phyloP scores from a whole-genome alignment of 2,888 invertebrate species.

The Ormyrus pomaceus region DNA sequence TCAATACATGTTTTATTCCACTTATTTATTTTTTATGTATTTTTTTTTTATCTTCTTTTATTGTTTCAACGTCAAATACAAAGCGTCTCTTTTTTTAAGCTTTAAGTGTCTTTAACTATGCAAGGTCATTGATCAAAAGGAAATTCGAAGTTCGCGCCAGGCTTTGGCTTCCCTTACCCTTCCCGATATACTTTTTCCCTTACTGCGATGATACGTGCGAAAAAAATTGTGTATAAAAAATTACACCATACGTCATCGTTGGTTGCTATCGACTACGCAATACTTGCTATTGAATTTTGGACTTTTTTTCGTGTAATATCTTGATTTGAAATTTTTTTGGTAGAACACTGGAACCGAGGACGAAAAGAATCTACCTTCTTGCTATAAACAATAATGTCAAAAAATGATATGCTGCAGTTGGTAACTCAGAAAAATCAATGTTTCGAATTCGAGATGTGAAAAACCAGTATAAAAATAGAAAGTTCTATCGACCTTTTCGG shows the following conservation, averaged over 20 bases:
- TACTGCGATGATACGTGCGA: neutral
- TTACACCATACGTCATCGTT: neutral
- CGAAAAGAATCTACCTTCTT: neutral
- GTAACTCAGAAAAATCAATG: neutral
- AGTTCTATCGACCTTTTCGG: slow-evolving; percentile 17
- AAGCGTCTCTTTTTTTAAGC: slow-evolving; percentile 19
- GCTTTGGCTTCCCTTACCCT: neutral
- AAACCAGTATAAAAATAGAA: slow-evolving; percentile 55
- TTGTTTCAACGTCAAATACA: slow-evolving; percentile 34
- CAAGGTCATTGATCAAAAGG: slow-evolving; percentile 19
- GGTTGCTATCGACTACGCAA: neutral
- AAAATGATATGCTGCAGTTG: neutral
- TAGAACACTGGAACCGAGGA: neutral
- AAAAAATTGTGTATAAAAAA: slow-evolving; percentile 4
- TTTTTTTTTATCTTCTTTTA: slow-evolving; percentile 15
- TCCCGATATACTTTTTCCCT: neutral
- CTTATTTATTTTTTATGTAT: slow-evolving; percentile 13
- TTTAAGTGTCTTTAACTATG: slow-evolving; percentile 7
- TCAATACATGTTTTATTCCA: slow-evolving; percentile 29
- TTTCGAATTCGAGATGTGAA: slow-evolving; percentile 36
- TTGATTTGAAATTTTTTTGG: neutral
- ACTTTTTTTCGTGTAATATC: neutral
- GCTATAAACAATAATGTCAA: slow-evolving; percentile 11
- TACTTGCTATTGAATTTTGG: slow-evolving; percentile 30
- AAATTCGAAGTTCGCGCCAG: slow-evolving; percentile 37